A percentile compares a stretch with the other conserved stretches of the same genome.
These are phyloP conservation scores for Maconellicoccus hirsutus DNA, from an alignment of 1,140 invertebrate species.

Conservation along the genomic window DNA sequence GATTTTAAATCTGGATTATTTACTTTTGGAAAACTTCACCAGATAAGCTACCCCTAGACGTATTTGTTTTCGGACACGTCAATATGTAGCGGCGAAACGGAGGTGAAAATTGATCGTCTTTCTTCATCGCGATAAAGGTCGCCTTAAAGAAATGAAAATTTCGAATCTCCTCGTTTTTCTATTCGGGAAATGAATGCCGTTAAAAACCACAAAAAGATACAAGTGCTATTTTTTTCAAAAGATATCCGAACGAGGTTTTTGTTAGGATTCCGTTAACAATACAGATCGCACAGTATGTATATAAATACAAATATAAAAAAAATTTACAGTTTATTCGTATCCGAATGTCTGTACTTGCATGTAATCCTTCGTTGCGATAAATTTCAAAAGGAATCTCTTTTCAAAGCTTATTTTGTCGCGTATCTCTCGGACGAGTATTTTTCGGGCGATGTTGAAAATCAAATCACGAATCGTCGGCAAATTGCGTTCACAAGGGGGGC, in stretches of 20 bases:
- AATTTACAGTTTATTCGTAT: neutral
- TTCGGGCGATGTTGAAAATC: neutral
- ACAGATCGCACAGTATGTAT: neutral
- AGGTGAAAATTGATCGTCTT: neutral
- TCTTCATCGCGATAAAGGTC: neutral
- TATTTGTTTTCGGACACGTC: too few relatives aligned
- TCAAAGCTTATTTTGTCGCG: neutral
- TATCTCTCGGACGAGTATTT: neutral
- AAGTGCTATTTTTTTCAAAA: too few relatives aligned
- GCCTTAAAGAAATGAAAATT: neutral
- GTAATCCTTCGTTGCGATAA: constrained; percentile 1
- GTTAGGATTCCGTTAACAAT: neutral
- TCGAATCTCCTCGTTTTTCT: neutral
- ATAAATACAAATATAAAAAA: neutral
- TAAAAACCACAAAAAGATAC: neutral
- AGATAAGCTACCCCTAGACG: too few relatives aligned
- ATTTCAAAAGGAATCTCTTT: neutral
- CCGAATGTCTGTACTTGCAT: neutral
- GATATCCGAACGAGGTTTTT: too few relatives aligned
- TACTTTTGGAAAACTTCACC: too few relatives aligned
- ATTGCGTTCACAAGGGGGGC: neutral
- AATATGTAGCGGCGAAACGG: neutral
- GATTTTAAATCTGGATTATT: too few relatives aligned
- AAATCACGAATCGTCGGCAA: neutral
- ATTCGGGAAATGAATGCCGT: neutral